Percentiles rank a stretch among this genome's conserved stretches.
These are phyloP conservation scores for Pantherophis alleghaniensis DNA, from an alignment of 2,797 vertebrate species.

Conservation along the genomic window DNA sequence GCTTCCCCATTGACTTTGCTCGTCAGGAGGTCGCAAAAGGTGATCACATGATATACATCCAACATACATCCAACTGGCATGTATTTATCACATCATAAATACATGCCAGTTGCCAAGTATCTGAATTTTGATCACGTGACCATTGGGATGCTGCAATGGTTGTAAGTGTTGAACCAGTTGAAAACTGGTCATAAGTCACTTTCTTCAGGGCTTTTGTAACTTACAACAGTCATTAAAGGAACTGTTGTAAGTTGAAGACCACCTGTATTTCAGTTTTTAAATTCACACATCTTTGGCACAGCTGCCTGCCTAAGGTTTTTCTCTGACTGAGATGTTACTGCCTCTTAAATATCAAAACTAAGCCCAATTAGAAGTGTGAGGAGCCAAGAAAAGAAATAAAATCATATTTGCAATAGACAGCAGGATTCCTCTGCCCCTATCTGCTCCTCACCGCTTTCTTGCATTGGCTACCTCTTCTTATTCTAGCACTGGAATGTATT, in stretches of 20 bases:
- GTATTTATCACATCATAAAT: not conserved
- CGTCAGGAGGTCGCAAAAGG: not conserved
- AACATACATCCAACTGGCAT: too few species aligned
- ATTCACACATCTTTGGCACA: not conserved
- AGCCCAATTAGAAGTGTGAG: not conserved
- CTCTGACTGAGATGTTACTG: not conserved
- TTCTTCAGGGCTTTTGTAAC: not conserved
- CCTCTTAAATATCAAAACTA: not conserved
- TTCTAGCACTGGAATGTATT: not conserved
- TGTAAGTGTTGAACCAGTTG: not conserved
- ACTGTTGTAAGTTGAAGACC: not conserved
- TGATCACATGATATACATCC: not conserved
- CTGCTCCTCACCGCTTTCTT: too few species aligned
- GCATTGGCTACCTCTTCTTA: conserved; percentile 1
- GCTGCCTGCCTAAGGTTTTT: not conserved
- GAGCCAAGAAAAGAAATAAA: not conserved
- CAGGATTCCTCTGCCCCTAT: not conserved
- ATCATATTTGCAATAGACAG: not conserved
- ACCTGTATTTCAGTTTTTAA: not conserved
- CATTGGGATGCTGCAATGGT: not conserved
- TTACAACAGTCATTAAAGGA: not conserved
- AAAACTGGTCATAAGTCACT: not conserved
- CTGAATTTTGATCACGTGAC: not conserved
- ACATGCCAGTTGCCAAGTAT: not conserved
- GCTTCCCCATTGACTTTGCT: not conserved